Evolutionary conservation across 2,797 vertebrate species (phyloP), one percentile per base, ranked within the genome.

Genomic region (Perodicticus potto): DNA sequence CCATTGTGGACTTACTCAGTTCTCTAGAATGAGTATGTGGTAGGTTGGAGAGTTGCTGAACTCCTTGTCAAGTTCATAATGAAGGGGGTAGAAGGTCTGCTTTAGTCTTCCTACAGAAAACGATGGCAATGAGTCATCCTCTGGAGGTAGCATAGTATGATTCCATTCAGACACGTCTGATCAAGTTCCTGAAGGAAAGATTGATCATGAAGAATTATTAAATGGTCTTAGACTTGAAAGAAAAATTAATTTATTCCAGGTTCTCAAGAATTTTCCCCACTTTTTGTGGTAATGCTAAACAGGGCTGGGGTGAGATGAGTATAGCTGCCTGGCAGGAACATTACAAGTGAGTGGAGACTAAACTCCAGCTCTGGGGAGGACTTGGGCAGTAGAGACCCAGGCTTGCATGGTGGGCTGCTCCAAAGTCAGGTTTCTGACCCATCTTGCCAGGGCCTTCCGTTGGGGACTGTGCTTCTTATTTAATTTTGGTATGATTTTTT

Each of bases 61-160:
- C 89, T 67, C 78, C 83, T 5, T 59, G 70, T 95, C 94, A 95
- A 32, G 20, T 69, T 87, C n/a, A 4, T 78, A 82, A 59, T 78
- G 25, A 87, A 84, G 74, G 89, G 86, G 94, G 74, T 69, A 67
- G 87, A 94, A 89, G 25, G 34, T 53, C 55, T 73, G 19, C 78
- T 37, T 92, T 73, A 49, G 12, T 74, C 57, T 76, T 94, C n/a
- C 73, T 92, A 83, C 32, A 69, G 88, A 85, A 83, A 95, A 95
- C 32, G 40, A 91, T 78, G 7, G 65, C 63, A 80, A 81, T 76
- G 76, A 95, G 80, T 96, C 80, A 97, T 85, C 83, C 86, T 97
- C 83, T 57, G 93, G 94, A 93, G 86, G 86, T 93, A 96, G 65
- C 63, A 93, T 86, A 91, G 91, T 77, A 63, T 95, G 94, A 94